These are phyloP conservation scores for Dioctria linearis DNA, from an alignment of 2,888 invertebrate genomes.

Conservation along the genomic window DNA sequence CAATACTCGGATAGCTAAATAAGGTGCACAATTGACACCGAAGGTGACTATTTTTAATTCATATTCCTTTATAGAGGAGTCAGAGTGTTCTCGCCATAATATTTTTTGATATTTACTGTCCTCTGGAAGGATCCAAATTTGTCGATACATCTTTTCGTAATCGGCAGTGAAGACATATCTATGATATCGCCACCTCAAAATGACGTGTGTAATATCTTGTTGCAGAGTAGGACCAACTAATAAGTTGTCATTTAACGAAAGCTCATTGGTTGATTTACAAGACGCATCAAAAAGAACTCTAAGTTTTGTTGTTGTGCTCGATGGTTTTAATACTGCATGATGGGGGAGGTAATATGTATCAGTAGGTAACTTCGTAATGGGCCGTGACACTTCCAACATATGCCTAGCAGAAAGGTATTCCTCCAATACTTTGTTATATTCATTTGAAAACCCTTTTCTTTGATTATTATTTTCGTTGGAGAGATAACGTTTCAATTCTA, in stretches of 20 bases:
- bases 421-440: slow-evolving; percentile 5
- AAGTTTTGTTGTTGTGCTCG: slow-evolving; percentile 35
- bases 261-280: neutral
- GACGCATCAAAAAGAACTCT: slow-evolving; percentile 50
- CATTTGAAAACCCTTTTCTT: too few species aligned
- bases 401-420: neutral
- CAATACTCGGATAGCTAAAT: too few species aligned
- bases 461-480: too few species aligned
- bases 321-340: slow-evolving; percentile 38
- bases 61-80: neutral
- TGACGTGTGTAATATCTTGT: slow-evolving; percentile 7
- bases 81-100: slow-evolving; percentile 5
- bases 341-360: slow-evolving; percentile 28
- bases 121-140: slow-evolving; percentile 4
- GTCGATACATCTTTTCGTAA: slow-evolving; percentile 46
- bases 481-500: too few species aligned
- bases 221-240: neutral
- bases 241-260: slow-evolving; percentile 32
- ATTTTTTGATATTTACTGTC: slow-evolving; percentile 34
- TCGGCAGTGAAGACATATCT: slow-evolving; percentile 32
- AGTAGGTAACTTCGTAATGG: neutral
- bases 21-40: too few species aligned
- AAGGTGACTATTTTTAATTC: too few species aligned
- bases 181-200: slow-evolving; percentile 8
- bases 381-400: neutral